phyloP scores from a whole-genome alignment of 2,797 vertebrate genomes.

The Coreius guichenoti region DNA sequence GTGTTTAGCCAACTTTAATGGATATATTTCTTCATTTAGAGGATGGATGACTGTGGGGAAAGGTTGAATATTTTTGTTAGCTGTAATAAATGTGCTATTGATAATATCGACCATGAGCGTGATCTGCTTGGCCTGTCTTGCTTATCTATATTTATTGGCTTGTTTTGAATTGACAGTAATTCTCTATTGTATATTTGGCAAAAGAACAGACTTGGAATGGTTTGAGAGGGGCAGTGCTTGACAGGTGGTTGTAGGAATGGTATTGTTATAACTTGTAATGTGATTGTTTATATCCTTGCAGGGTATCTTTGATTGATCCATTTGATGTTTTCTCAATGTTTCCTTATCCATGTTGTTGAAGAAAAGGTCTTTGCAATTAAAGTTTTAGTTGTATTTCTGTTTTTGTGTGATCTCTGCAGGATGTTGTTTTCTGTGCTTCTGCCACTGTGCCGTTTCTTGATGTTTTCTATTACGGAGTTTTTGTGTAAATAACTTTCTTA shows the following conservation, averaged over 20 bases:
- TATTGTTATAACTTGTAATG: conserved; percentile 15
- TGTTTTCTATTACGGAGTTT: not conserved
- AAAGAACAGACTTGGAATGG: conserved; percentile 19
- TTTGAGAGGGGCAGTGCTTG: conserved; percentile 31
- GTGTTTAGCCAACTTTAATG: conserved; percentile 50
- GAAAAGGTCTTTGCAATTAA: conserved; percentile 31
- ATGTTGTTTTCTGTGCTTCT: conserved; percentile 1
- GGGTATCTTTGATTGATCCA: conserved; percentile 40
- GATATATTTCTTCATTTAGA: conserved; percentile 50
- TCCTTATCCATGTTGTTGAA: conserved; percentile 4
- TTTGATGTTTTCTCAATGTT: conserved; percentile 17
- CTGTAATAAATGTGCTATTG: conserved; percentile 54
- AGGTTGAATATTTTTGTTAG: conserved; percentile 44
- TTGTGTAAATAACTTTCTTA: not conserved
- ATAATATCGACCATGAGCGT: conserved; percentile 30
- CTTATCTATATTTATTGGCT: conserved; percentile 36
- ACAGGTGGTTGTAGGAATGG: conserved; percentile 33
- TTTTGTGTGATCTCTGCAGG: not conserved
- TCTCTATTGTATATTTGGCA: conserved; percentile 28
- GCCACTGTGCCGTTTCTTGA: not conserved
- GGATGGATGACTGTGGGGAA: conserved; percentile 38
- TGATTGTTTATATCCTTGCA: conserved; percentile 25
- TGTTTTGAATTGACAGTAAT: conserved; percentile 32
- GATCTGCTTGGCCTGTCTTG: conserved; percentile 33
- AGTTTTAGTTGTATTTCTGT: conserved; percentile 12